phyloP scores from a whole-genome alignment of 2,113 vertebrate species.

The Aptenodytes patagonicus region DNA sequence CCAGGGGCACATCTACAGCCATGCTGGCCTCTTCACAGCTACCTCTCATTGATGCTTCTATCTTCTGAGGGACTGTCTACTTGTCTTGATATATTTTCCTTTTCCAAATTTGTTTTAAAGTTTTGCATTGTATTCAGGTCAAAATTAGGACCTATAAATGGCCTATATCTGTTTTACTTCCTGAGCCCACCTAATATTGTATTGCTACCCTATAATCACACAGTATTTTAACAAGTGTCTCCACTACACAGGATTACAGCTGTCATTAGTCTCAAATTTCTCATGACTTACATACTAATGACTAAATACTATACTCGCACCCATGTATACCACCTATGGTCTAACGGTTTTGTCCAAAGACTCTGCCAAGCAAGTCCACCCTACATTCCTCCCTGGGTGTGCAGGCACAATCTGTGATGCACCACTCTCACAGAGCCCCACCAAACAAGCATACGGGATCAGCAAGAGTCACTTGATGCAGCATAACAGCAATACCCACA shows the following conservation, averaged over 20 bases:
- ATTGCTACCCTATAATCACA: neutral
- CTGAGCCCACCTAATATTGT: neutral
- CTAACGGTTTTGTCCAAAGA: neutral
- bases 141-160: neutral
- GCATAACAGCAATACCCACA: neutral
- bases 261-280: neutral
- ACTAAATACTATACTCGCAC: neutral
- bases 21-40: neutral
- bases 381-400: accelerated
- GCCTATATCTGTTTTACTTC: neutral
- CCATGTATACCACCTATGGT: accelerated
- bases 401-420: neutral
- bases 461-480: neutral
- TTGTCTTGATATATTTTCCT: neutral
- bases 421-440: neutral
- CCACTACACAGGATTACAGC: neutral
- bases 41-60: neutral
- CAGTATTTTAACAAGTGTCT: neutral
- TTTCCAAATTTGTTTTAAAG: neutral
- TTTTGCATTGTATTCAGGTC: neutral
- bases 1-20: neutral
- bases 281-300: neutral
- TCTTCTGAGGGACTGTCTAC: neutral
- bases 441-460: neutral
- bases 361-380: neutral